Conservation (phyloP, 2,113 vertebrate species). For the Hiodon alosoides region DNA sequence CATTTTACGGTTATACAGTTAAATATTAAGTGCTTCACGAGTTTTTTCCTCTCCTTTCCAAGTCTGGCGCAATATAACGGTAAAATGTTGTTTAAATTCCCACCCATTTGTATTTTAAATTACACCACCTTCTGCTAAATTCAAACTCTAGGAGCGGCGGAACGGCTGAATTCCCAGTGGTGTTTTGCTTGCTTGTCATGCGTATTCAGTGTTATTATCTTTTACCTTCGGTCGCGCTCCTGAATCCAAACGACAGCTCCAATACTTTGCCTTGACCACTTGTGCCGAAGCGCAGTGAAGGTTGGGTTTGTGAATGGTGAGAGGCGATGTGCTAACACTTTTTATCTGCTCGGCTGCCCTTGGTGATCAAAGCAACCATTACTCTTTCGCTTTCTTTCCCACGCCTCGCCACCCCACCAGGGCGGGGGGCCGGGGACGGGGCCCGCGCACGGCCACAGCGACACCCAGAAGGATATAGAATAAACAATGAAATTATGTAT, state of each 20-base stretch:
- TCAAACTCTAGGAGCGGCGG: too few relatives aligned
- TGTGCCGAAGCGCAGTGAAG: conserved; percentile 14
- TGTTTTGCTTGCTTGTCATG: not conserved
- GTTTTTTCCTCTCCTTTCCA: too few relatives aligned
- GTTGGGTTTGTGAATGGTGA: conserved; percentile 28
- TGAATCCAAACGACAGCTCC: conserved; percentile 11
- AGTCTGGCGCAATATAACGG: too few relatives aligned
- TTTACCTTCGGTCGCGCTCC: conserved; percentile 6
- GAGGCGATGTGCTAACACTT: conserved; percentile 34
- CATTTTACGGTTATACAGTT: too few relatives aligned
- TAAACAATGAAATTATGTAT: too few relatives aligned
- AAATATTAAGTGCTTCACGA: too few relatives aligned
- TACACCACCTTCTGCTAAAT: too few relatives aligned
- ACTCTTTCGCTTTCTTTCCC: conserved; percentile 48
- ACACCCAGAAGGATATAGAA: too few relatives aligned
- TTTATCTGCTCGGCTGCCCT: conserved; percentile 47
- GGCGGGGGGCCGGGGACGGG: too few relatives aligned
- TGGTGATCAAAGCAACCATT: conserved; percentile 60
- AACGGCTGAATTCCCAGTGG: not conserved
- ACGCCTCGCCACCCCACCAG: conserved; percentile 39
- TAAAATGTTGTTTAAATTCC: too few relatives aligned
- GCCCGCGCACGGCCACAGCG: too few relatives aligned
- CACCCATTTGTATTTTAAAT: too few relatives aligned
- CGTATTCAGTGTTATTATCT: not conserved
- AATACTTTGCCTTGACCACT: conserved; percentile 17